Evolutionary conservation across 2,113 vertebrate genomes (phyloP), one percentile per base, ranked within the genome.

Genomic region (Cochlearius cochlearius): DNA sequence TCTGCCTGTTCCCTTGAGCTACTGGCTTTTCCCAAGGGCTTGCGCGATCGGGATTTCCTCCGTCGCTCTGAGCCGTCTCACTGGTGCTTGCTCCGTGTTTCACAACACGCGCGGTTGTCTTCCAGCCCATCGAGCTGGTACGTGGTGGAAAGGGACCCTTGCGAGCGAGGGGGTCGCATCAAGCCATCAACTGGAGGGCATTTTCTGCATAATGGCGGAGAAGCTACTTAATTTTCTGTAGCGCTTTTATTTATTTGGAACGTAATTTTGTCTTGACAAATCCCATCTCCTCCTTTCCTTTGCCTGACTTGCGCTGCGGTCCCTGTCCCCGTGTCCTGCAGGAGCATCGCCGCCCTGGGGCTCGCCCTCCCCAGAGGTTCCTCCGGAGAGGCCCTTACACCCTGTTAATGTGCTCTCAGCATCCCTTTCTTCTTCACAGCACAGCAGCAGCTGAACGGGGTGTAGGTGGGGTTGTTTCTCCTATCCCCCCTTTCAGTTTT

Each of bases 21-120:
- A 5, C 23, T 4, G 27, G 45, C 47, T 62, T 49, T 49, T 45
- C 38, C 55, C 29, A 10, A 63, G 59, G 10, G 3, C 38, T 18
- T 45, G 25, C 8, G 22, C 9, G 39, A 32, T 39, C 14, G 32
- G 60, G 49, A 38, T 62, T 62, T 32, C 8, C 43, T 50, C 60
- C 14, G 25, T 32, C 1, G 0, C 36, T 67, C 36, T 4, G 47
- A 52, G 14, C n/a, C 23, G 12, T 83, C 38, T 38, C 6, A 4
- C 43, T 39, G 55, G 36, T 45, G 3, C 25, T 29, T 73, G 22
- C 7, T 17, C 2, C 0, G 5, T 20, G 39, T 56, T 71, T 56
- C 21, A 7, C 72, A 15, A 15, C 2, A 2, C 1, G 7, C 1
- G 0, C 22, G 18, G 26, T 25, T 52, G 16, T 69, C 39, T 79